Base-by-base conservation (phyloP, 2,797 vertebrate genomes). In the Rhabdophis nuchalis region DNA sequence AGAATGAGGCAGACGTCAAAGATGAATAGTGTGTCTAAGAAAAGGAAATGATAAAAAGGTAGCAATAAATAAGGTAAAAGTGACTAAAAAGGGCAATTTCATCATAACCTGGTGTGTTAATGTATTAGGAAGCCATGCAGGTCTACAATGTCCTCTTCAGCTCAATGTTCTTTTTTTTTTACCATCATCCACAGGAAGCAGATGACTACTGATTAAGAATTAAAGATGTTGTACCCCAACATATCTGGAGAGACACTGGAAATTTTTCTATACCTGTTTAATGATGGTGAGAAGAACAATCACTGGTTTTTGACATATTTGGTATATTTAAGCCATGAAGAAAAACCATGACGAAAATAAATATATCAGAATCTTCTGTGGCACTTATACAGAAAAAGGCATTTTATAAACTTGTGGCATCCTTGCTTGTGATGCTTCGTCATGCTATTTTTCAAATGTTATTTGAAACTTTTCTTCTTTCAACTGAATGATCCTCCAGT, bases 361-460 rank as follows among this genome's bases (percentile, higher is more conserved):
- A 50, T 13, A 3, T 64, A 89, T 54, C 25, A 46, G 60, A 77
- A 87, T 58, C 82, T 11, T 57, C 93, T 89, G 41, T 91, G 94
- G 94, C 94, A 92, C 53, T 68, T 36, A 32, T 68, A 68, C 14
- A 94, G 92, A 93, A 92, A 93, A 60, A 93, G 60, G 82, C 64
- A 56, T 85, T 95, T 95, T 93, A 60, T 64, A 92, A 91, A 93
- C 87, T 91, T n/a, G 86, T 58, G 93, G 92, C 95, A 41, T 1
- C 89, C 53, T 94, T 92, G 29, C 87, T 95, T 94, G 9, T 82
- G 58, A 94, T 94, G 6, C 36, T 92, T 94, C 82, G 95, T 95
- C 85, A 88, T 92, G 50, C 46, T 88, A 1, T 41, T 91, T 93
- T 95, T 96, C 91, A 93, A 91, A 96, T 95, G 92, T 87, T 93